These are phyloP conservation scores for Cerceris rybyensis DNA, from an alignment of 2,888 invertebrate genomes.

Conservation along the genomic window DNA sequence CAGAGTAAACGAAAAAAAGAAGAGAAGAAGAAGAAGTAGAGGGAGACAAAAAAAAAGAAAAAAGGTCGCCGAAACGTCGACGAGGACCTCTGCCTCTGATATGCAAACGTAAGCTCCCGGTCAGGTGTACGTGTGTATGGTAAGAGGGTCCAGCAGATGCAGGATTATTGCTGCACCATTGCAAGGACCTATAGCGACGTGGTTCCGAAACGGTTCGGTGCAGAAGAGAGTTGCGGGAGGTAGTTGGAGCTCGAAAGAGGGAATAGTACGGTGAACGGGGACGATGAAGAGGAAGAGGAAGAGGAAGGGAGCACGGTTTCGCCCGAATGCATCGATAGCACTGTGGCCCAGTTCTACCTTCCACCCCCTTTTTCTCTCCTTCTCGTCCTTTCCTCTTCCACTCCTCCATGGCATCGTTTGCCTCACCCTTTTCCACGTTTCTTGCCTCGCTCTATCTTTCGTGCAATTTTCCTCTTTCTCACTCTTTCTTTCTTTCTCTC, in stretches of 20 bases:
- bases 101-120: constrained; percentile 65
- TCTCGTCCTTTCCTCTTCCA: constrained; percentile 11
- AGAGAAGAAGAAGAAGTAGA: no score
- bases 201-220: constrained; percentile 58
- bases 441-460: constrained; percentile 12
- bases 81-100: constrained; percentile 57
- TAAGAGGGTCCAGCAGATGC: constrained; percentile 60
- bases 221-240: constrained; percentile 43
- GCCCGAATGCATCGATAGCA: constrained; percentile 73
- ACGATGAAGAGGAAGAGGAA: constrained; percentile 46
- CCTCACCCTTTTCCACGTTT: constrained; percentile 30
- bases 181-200: constrained; percentile 34
- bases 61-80: constrained; percentile 55
- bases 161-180: constrained; percentile 63
- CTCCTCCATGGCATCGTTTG: constrained; percentile 10
- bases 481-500: neutral
- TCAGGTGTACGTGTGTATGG: constrained; percentile 49
- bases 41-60: no score
- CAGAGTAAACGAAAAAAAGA: constrained; percentile 49
- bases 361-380: constrained; percentile 36
- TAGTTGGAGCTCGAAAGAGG: constrained; percentile 38
- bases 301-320: constrained; percentile 64
- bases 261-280: constrained; percentile 49
- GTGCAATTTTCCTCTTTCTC: constrained; percentile 28
- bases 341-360: constrained; percentile 70